Conservation (phyloP, 2,888 invertebrate species). For the Melinaea menophilus region DNA sequence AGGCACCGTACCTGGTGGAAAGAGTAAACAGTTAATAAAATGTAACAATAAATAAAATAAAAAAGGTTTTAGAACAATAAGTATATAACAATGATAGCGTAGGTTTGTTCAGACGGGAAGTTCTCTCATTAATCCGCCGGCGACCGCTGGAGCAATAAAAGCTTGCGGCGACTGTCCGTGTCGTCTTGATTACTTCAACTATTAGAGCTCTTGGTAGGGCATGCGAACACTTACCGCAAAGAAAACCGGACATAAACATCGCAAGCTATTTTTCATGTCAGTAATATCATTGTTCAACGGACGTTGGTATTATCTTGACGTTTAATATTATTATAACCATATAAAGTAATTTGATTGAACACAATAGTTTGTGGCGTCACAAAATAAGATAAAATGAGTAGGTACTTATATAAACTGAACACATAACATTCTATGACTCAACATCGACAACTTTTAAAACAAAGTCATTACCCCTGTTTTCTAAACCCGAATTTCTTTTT, state of each 20-base stretch:
- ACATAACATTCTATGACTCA: background rate
- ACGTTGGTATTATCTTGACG: no score
- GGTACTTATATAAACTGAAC: background rate
- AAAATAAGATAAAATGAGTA: no score
- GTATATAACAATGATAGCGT: conserved; percentile 18
- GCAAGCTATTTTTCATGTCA: background rate
- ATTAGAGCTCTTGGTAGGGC: conserved; percentile 17
- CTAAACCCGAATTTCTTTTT: conserved; percentile 14
- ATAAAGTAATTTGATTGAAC: no score
- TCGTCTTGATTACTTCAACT: conserved; percentile 25
- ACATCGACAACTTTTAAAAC: conserved; percentile 3
- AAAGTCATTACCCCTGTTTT: background rate
- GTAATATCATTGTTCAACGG: no score
- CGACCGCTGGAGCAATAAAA: conserved; percentile 23
- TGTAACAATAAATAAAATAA: background rate
- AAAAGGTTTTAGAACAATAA: background rate
- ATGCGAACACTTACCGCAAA: conserved; percentile 12
- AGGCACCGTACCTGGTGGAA: no score
- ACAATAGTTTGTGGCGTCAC: no score
- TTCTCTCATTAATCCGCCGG: conserved; percentile 26
- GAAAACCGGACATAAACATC: conserved; percentile 2
- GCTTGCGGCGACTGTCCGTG: conserved; percentile 16
- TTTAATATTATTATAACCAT: no score
- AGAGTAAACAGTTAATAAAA: background rate
- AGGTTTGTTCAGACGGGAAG: conserved; percentile 17